A percentile compares a stretch with the other conserved stretches of the same genome.
phyloP scores from a whole-genome alignment of 2,797 vertebrate genomes.

The Oophaga sylvatica region DNA sequence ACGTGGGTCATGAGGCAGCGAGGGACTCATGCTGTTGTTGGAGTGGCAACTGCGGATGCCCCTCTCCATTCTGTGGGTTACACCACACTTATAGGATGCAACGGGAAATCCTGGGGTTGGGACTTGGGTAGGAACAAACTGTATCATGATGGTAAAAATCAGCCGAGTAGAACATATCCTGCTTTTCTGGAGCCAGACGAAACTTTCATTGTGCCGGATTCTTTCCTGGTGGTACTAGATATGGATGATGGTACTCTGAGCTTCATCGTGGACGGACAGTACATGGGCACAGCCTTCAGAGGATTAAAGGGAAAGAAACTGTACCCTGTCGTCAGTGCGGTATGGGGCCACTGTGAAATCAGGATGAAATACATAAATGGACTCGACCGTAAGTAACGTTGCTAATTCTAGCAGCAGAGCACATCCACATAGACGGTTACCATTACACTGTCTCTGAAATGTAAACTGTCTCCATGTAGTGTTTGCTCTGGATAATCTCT shows the following conservation, averaged over 20 bases:
- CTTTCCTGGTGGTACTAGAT: slow-evolving; percentile 94
- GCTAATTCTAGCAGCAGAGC: neutral
- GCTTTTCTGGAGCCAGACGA: slow-evolving; percentile 92
- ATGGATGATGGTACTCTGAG: slow-evolving; percentile 98
- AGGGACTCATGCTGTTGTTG: slow-evolving; percentile 94
- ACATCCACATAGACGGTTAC: neutral
- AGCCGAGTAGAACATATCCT: slow-evolving; percentile 91
- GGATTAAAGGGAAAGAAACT: slow-evolving; percentile 97
- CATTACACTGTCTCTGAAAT: neutral
- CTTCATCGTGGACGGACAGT: slow-evolving; percentile 96
- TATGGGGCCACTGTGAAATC: slow-evolving; percentile 99
- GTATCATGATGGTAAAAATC: slow-evolving; percentile 95
- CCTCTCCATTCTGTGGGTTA: slow-evolving; percentile 96
- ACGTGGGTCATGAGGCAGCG: slow-evolving; percentile 96
- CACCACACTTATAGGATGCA: slow-evolving; percentile 92
- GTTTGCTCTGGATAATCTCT: slow-evolving; percentile 15
- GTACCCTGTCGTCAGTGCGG: slow-evolving; percentile 95
- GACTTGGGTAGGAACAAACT: slow-evolving; percentile 96
- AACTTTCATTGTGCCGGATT: slow-evolving; percentile 95
- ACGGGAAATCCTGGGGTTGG: slow-evolving; percentile 97
- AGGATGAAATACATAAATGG: slow-evolving; percentile 98
- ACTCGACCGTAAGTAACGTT: slow-evolving; percentile 93
- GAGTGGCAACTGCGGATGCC: slow-evolving; percentile 89
- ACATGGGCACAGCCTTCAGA: slow-evolving; percentile 93
- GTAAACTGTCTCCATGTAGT: neutral